Evolutionary conservation across 2,113 vertebrate genomes (phyloP).

Genomic region (Sciurus niger): DNA sequence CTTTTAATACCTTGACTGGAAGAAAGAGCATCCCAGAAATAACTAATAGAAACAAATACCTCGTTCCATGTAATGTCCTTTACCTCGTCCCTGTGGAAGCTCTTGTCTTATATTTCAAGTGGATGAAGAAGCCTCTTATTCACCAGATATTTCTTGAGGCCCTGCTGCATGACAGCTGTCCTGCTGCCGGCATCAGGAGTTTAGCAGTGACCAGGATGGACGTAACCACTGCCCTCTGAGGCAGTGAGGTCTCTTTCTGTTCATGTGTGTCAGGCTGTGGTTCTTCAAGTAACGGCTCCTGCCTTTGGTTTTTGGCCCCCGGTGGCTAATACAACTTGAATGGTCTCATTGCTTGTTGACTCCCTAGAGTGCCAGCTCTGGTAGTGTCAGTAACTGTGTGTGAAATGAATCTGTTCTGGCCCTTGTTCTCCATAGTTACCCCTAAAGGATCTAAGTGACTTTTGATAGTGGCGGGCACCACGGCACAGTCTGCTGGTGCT

Average conservation of each 20-base stretch:
- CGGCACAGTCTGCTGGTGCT: neutral
- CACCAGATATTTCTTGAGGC: neutral
- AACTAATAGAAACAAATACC: neutral
- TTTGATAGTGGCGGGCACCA: neutral
- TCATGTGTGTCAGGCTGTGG: neutral
- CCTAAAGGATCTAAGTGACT: neutral
- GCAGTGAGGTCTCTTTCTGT: fast-evolving
- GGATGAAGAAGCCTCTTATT: neutral
- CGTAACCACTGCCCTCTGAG: fast-evolving
- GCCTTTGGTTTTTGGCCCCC: too few species aligned
- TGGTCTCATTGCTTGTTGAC: fast-evolving
- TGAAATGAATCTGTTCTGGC: neutral
- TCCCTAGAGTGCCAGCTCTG: fast-evolving
- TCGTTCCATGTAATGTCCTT: neutral
- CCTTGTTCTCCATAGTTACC: neutral
- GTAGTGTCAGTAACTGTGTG: fast-evolving
- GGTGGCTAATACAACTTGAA: fast-evolving
- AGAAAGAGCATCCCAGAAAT: neutral
- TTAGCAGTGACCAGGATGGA: neutral
- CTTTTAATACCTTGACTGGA: neutral
- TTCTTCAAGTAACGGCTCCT: neutral
- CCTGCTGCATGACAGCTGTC: neutral
- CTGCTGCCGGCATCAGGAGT: neutral
- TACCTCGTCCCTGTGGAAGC: neutral
- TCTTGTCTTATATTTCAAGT: neutral